phyloP scores from a whole-genome alignment of 2,888 invertebrate species.

The Sesamia inferens region DNA sequence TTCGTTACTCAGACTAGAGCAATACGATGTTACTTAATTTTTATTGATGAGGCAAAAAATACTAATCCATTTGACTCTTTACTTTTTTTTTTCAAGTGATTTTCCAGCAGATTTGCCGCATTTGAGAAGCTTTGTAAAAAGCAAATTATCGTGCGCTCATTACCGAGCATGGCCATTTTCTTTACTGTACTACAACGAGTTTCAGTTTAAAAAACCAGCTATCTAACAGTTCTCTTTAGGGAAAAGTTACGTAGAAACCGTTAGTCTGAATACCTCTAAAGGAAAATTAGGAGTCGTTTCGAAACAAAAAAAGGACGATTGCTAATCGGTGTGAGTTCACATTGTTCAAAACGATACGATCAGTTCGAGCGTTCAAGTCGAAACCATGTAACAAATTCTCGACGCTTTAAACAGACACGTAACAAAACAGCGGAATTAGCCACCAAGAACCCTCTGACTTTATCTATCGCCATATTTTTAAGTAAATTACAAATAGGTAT shows the following conservation, averaged over 20 bases:
- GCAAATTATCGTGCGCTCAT: constrained; percentile 45
- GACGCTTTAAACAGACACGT: constrained; percentile 72
- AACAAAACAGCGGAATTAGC: constrained; percentile 80
- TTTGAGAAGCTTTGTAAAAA: constrained; percentile 25
- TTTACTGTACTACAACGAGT: constrained; percentile 43
- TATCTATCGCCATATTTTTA: constrained; percentile 88
- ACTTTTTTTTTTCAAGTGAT: background rate
- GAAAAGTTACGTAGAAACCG: constrained; percentile 40
- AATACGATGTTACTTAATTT: background rate
- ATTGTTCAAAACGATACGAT: constrained; percentile 55
- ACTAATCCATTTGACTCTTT: background rate
- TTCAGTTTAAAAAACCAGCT: constrained; percentile 22
- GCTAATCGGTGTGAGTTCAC: constrained; percentile 51
- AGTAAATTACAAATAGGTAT: constrained; percentile 89
- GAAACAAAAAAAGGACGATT: constrained; percentile 42
- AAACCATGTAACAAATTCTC: constrained; percentile 71
- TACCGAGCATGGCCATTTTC: constrained; percentile 45
- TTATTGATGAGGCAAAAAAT: background rate
- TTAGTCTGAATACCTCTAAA: constrained; percentile 43
- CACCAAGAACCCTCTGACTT: constrained; percentile 77
- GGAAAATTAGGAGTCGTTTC: constrained; percentile 37
- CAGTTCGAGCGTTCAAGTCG: constrained; percentile 52
- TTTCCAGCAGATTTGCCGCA: constrained; percentile 6
- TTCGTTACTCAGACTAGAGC: constrained; percentile 13
- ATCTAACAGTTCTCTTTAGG: constrained; percentile 39